These are phyloP conservation scores for Lasius fuliginosus DNA, from an alignment of 2,888 invertebrate genomes.

Conservation along the genomic window DNA sequence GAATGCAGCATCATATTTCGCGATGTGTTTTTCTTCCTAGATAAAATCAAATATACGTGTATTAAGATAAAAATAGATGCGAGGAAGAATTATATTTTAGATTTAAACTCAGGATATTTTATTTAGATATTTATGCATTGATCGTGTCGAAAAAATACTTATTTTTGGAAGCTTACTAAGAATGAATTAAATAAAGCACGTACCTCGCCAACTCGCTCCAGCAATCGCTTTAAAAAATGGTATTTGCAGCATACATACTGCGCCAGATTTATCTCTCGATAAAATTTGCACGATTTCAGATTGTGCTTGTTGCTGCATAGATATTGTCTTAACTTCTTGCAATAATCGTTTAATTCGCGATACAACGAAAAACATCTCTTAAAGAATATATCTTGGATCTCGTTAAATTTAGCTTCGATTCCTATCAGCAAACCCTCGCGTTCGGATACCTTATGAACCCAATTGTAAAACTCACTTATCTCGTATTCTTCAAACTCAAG, in stretches of 20 bases:
- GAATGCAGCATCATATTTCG: neutral
- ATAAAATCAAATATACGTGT: neutral
- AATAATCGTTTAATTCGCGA: neutral
- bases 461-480: neutral
- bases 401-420: neutral
- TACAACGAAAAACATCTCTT: neutral
- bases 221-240: constrained; percentile 2
- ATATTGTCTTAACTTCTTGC: neutral
- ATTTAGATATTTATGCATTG: neutral
- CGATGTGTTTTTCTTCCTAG: neutral
- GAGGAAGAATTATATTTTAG: neutral
- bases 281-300: neutral
- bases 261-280: neutral
- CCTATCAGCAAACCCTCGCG: neutral
- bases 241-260: neutral
- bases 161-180: neutral
- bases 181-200: neutral
- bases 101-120: neutral
- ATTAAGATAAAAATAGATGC: neutral
- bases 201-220: neutral
- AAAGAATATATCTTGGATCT: neutral
- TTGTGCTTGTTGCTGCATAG: neutral
- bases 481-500: neutral
- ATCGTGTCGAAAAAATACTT: neutral
- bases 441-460: neutral